Evolutionary conservation across 1,140 invertebrate species (phyloP), one percentile per base, ranked within the genome.

Genomic region (Drosophila dunni): DNA sequence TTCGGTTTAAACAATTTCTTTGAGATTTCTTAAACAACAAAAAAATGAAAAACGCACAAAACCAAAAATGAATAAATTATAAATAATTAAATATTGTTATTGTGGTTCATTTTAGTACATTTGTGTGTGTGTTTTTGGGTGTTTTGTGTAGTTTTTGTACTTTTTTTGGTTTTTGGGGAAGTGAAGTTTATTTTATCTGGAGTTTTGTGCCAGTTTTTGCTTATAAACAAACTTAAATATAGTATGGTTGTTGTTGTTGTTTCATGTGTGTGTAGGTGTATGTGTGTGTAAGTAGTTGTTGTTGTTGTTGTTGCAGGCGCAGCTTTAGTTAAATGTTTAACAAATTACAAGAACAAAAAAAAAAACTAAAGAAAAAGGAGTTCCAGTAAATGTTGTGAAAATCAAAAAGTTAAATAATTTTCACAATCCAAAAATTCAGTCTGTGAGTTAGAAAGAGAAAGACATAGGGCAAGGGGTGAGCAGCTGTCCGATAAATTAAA

Each of bases 231-330:
- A 15, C 64, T 68, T 73, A 72, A 50, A 45, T 51, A 17, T 40
- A 44, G 15, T 54, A 24, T 24, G 40, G 40, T n/a, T 44, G 20
- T 64, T 58, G 10, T 72, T 72, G 48, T 66, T 72, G 68, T 56
- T 60, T 51, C 58, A 56, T 62, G 46, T 72, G 8, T 66, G 13
- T 50, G 33, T 64, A 40, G 36, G 20, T 61, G 67, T 63, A 29
- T 69, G 17, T n/a, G n/a, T 42, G n/a, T 57, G 54, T 56, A 68
- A 56, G 38, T 73, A 33, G 50, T 68, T 62, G 54, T 83, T 76
- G 56, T 81, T 76, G 56, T 81, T 68, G 69, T 78, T 75, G 67
- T 51, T 75, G 76, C 70, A 88, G 79, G 72, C 76, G 79, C 67
- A 71, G 73, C 67, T 75, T 75, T 70, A 71, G 68, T 75, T 58